A percentile compares a stretch with the other conserved stretches of the same genome.
Evolutionary conservation across 2,888 invertebrate genomes (phyloP).

Genomic region (Auanema freiburgensis): DNA sequence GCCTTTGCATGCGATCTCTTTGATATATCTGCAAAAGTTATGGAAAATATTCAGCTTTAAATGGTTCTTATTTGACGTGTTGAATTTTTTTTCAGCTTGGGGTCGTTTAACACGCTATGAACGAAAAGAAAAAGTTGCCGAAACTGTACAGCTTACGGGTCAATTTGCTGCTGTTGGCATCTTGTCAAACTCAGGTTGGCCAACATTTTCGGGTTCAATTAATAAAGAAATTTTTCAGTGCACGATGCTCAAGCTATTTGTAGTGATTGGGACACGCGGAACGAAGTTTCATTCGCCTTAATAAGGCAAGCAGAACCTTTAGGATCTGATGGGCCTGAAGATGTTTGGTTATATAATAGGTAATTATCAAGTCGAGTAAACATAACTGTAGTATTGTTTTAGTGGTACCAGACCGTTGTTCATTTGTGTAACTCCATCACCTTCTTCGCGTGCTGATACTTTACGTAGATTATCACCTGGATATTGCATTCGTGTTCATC

Average conservation of each 20-base stretch:
- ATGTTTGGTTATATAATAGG: constrained; percentile 63
- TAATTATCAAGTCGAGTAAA: constrained; percentile 23
- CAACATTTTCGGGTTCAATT: background rate
- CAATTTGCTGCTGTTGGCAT: constrained; percentile 53
- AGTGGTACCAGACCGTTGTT: constrained; percentile 61
- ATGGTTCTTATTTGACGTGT: no score
- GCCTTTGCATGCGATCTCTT: no score
- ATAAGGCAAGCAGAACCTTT: constrained; percentile 56
- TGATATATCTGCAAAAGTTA: no score
- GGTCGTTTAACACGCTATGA: constrained; percentile 59
- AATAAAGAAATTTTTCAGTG: constrained; percentile 38
- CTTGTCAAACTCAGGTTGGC: constrained; percentile 29
- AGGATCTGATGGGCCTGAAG: constrained; percentile 53
- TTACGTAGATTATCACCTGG: constrained; percentile 60
- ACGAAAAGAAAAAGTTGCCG: constrained; percentile 58
- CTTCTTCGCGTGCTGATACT: constrained; percentile 46
- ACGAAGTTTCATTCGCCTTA: constrained; percentile 57
- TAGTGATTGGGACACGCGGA: constrained; percentile 54
- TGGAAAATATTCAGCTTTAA: no score
- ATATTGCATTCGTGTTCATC: constrained; percentile 62
- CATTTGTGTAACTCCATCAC: constrained; percentile 48
- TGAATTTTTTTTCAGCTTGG: constrained; percentile 54
- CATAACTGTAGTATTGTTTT: constrained; percentile 17
- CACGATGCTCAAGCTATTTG: constrained; percentile 61
- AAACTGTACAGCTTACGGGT: constrained; percentile 53